These are phyloP conservation scores for Nomada fabriciana DNA, from an alignment of 2,888 invertebrate species.

Conservation along the genomic window DNA sequence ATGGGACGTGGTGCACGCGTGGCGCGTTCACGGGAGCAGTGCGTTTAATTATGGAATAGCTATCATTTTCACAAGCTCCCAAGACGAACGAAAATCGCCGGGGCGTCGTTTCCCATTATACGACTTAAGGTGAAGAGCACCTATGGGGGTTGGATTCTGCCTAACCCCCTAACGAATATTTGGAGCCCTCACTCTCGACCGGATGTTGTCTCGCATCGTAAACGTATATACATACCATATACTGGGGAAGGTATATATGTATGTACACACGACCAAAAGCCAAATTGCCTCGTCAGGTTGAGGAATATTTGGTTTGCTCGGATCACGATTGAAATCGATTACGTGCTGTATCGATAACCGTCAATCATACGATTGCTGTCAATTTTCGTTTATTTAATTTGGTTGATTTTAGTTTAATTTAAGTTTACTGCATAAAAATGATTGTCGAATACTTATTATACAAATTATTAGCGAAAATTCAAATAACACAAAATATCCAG, in stretches of 20 bases:
- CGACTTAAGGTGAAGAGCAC: conserved; percentile 61
- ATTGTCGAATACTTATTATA: too few species aligned
- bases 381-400: too few species aligned
- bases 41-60: conserved; percentile 63
- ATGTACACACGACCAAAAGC: too few species aligned
- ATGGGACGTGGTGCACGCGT: conserved; percentile 29
- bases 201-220: conserved; percentile 23
- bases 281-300: conserved; percentile 48
- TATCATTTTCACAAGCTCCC: conserved; percentile 54
- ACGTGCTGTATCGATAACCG: too few species aligned
- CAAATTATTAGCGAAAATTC: too few species aligned
- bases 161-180: conserved; percentile 49
- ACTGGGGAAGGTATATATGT: too few species aligned
- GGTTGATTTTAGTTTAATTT: too few species aligned
- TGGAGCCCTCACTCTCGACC: conserved; percentile 22
- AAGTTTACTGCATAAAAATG: too few species aligned
- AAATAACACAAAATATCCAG: too few species aligned
- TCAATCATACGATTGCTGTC: too few species aligned
- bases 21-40: not conserved
- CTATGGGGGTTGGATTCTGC: conserved; percentile 66
- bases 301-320: conserved; percentile 36
- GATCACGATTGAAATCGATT: not conserved
- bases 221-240: conserved; percentile 25
- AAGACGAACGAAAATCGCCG: conserved; percentile 60
- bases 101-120: conserved; percentile 70